A percentile compares a stretch with the other conserved stretches of the same genome.
Conservation (phyloP, 2,797 vertebrate genomes). For the Limosa lapponica region DNA sequence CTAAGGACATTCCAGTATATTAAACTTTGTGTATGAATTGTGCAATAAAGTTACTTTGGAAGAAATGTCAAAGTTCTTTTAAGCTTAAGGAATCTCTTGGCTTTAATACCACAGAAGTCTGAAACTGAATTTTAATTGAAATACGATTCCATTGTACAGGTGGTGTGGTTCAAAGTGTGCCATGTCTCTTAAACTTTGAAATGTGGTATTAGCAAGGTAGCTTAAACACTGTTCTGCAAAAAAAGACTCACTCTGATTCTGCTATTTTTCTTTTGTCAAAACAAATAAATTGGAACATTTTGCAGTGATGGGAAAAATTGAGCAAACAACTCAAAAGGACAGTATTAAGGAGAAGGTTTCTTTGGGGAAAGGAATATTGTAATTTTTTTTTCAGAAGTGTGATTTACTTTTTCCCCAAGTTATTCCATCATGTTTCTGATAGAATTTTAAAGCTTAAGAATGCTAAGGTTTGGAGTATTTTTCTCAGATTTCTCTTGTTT, state of each 20-base stretch:
- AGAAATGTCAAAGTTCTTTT: conserved; percentile 7
- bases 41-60: conserved; percentile 77
- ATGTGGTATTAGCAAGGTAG: neutral
- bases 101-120: neutral
- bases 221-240: neutral
- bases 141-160: neutral
- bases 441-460: neutral
- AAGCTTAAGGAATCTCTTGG: neutral
- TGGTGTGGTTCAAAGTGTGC: neutral
- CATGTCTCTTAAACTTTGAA: neutral
- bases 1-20: conserved; percentile 37
- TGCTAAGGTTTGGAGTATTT: neutral
- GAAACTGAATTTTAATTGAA: neutral
- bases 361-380: neutral
- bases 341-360: neutral
- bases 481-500: neutral
- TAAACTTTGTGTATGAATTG: conserved; percentile 62
- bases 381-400: neutral
- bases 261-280: neutral
- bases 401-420: neutral
- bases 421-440: neutral
- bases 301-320: neutral
- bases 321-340: neutral
- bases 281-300: neutral
- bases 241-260: neutral